Base-by-base conservation (phyloP, 2,888 invertebrate species). In the Ophioninae sp. region DNA sequence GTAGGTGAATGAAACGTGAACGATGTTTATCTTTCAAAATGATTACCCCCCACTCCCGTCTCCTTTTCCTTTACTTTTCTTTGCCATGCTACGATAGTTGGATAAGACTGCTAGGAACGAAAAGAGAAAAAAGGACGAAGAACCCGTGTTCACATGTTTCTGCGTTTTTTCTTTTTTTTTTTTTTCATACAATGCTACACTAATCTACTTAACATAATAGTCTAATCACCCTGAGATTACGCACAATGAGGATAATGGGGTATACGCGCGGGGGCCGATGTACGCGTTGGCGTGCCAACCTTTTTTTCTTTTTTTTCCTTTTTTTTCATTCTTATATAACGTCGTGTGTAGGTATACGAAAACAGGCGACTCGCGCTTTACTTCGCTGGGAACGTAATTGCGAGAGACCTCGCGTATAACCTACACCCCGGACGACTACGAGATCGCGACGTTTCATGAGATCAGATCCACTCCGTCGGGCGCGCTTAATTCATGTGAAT, bases 371-470 rank as follows among this genome's bases (percentile, higher is more conserved):
- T 62, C 8, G 70, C 50, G 73, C 61, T 37, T 69, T 69, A 73
- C 73, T 56, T 72, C 67, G 83, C 83, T 84, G 83, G 78, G 83
- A 84, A 84, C 83, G 78, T 84, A 84, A 84, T 84, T 84, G 83
- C 78, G 44, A 78, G 41, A 62, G 76, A 75, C 68, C 62, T 78
- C 70, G 74, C 57, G 64, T 72, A 50, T 41, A 77, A 73, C 72
- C 57, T 62, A 23, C 79, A 73, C 76, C 21, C 50, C 50, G 50
- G 1, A 50, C 50, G 50, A 50, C 50, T 50, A 3, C 72, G 59
- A 75, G 64, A 59, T 61, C 61, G 50, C 50, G 50, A 50, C 50
- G 50, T 56, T 56, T 57, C 41, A 10, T 57, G 61, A 64, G 70
- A 79, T 70, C 70, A 72, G 78, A 64, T 64, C 41, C 59, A 23